Percentiles rank a stretch among this genome's conserved stretches.
Evolutionary conservation across 2,888 invertebrate genomes (phyloP).

Genomic region (Melinaea menophilus): DNA sequence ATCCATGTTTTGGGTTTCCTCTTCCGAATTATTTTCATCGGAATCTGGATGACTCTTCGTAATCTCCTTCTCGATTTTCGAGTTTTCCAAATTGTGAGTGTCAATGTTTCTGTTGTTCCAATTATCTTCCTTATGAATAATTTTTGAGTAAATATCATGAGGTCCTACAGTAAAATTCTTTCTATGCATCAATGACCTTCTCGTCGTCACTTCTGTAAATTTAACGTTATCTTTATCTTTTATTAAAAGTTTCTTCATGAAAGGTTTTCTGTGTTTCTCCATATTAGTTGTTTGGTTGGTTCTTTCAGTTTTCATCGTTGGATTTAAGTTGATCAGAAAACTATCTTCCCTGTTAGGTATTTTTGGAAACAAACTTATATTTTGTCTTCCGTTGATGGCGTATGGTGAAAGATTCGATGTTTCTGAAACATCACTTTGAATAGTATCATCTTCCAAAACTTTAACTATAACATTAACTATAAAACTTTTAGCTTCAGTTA

Average conservation of each 20-base stretch:
- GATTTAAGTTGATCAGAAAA: constrained; percentile 5
- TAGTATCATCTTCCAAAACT: not conserved
- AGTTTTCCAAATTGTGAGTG: not conserved
- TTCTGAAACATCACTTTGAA: not conserved
- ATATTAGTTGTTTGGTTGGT: not conserved
- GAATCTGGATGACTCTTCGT: too few species aligned
- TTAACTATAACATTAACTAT: not conserved
- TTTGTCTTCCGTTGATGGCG: not conserved
- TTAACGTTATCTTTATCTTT: not conserved
- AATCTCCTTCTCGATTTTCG: not conserved
- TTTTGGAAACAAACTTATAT: too few species aligned
- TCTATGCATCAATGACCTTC: constrained; percentile 11
- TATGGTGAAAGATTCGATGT: not conserved
- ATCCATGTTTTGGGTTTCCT: not conserved
- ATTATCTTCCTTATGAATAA: constrained; percentile 1
- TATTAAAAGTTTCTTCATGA: not conserved
- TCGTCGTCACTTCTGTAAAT: constrained; percentile 5
- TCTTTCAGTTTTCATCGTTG: not conserved
- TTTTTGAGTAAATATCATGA: constrained; percentile 6
- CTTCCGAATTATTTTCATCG: too few species aligned
- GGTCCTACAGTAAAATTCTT: constrained; percentile 10
- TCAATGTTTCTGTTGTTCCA: not conserved
- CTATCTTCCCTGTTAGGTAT: constrained; percentile 4
- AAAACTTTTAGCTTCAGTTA: constrained; percentile 2
- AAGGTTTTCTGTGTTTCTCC: not conserved